phyloP scores from a whole-genome alignment of 2,888 invertebrate genomes.

The Pandemis corylana region DNA sequence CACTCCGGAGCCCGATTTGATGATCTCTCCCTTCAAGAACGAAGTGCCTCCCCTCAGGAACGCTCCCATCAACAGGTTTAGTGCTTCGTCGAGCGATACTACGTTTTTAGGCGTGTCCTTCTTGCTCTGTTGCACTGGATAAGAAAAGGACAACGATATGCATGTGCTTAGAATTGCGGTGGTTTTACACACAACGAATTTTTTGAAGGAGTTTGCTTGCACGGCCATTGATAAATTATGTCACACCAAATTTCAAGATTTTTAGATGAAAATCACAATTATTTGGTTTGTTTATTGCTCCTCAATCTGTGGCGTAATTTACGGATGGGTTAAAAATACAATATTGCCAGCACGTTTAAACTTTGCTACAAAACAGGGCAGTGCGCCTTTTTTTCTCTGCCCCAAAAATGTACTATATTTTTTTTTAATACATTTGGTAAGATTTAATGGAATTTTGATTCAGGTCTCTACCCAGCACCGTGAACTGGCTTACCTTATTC shows the following conservation, averaged over 20 bases:
- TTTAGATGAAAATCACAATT: too few relatives aligned
- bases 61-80: constrained; percentile 96
- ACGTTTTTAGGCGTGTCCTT: constrained; percentile 86
- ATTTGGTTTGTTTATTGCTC: too few relatives aligned
- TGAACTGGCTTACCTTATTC: too few relatives aligned
- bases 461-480: too few relatives aligned
- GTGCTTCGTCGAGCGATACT: constrained; percentile 94
- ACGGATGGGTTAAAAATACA: too few relatives aligned
- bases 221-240: neutral
- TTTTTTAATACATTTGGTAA: too few relatives aligned
- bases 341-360: too few relatives aligned
- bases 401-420: too few relatives aligned
- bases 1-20: constrained; percentile 96
- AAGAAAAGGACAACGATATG: constrained; percentile 21
- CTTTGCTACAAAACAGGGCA: too few relatives aligned
- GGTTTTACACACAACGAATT: neutral
- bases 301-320: too few relatives aligned
- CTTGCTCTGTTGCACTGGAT: constrained; percentile 85
- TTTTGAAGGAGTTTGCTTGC: neutral
- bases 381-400: neutral
- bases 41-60: constrained; percentile 97
- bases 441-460: too few relatives aligned
- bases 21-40: constrained; percentile 98
- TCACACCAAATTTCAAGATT: too few relatives aligned
- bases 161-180: neutral